phyloP scores from a whole-genome alignment of 2,797 vertebrate species.

The Poeciliopsis paucimaculata region DNA sequence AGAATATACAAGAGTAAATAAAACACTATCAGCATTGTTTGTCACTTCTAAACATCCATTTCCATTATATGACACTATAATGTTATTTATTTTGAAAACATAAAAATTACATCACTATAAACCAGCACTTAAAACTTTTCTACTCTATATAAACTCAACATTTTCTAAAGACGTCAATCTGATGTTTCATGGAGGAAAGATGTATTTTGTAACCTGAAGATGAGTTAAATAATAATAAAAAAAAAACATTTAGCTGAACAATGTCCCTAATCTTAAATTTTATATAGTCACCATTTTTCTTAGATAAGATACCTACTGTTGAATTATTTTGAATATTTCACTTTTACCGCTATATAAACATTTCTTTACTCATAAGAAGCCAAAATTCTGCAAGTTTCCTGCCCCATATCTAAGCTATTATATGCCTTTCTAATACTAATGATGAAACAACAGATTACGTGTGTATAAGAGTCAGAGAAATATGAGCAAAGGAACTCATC shows the following conservation, averaged over 20 bases:
- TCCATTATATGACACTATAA: not conserved
- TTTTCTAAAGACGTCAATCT: not conserved
- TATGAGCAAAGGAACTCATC: not conserved
- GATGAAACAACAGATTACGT: not conserved
- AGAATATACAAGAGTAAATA: not conserved
- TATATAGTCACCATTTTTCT: not conserved
- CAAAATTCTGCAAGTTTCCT: not conserved
- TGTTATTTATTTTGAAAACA: not conserved
- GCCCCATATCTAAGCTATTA: not conserved
- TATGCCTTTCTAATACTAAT: not conserved
- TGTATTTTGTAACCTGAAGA: not conserved
- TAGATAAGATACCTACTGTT: not conserved
- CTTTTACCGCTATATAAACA: not conserved
- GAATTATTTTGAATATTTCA: not conserved
- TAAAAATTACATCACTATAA: not conserved
- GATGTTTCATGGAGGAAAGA: not conserved
- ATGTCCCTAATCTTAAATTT: not conserved
- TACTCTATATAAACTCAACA: not conserved
- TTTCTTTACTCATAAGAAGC: not conserved
- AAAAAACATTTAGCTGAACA: not conserved
- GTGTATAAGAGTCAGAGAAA: not conserved
- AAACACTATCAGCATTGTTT: not conserved
- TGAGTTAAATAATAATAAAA: not conserved
- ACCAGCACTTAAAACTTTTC: not conserved
- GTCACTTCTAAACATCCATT: not conserved